A percentile compares a stretch with the other conserved stretches of the same genome.
These are phyloP conservation scores for Eutolmus rufibarbis DNA, from an alignment of 2,888 invertebrate species.

Conservation along the genomic window DNA sequence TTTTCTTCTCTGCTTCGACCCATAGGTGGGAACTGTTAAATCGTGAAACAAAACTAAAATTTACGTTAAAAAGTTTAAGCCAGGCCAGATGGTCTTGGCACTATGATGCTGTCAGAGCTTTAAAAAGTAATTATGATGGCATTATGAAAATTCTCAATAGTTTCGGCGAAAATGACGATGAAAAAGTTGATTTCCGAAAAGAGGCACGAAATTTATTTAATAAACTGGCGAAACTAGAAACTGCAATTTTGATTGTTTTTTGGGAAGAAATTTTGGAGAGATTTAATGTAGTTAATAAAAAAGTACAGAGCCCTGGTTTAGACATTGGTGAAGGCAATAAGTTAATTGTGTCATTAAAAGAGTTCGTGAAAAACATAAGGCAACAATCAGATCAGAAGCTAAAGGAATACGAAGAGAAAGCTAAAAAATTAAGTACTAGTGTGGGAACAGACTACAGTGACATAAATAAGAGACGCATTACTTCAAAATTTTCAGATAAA, in stretches of 20 bases:
- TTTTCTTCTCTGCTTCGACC: not conserved
- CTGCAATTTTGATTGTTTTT: no score
- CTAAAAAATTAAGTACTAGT: no score
- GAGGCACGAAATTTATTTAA: slow-evolving; percentile 48
- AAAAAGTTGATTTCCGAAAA: slow-evolving; percentile 49
- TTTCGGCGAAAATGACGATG: slow-evolving; percentile 38
- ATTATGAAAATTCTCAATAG: slow-evolving; percentile 43
- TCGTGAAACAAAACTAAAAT: slow-evolving; percentile 21
- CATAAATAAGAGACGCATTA: no score
- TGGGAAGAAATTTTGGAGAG: not conserved
- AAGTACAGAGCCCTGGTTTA: slow-evolving; percentile 46
- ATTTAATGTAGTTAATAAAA: slow-evolving; percentile 45
- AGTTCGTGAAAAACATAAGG: slow-evolving; percentile 45
- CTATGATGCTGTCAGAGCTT: slow-evolving; percentile 24
- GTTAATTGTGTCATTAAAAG: slow-evolving; percentile 42
- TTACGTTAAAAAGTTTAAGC: slow-evolving; percentile 48
- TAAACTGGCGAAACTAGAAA: slow-evolving; percentile 48
- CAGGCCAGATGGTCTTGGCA: slow-evolving; percentile 42
- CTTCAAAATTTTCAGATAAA: no score
- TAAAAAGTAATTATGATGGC: no score
- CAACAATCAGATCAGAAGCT: slow-evolving; percentile 42
- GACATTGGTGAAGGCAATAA: slow-evolving; percentile 48
- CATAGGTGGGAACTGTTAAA: not conserved
- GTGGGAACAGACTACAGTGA: no score
- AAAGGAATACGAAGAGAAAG: not conserved